Evolutionary conservation across 1,140 invertebrate genomes (phyloP).

Genomic region (Panagrolaimus sp.): DNA sequence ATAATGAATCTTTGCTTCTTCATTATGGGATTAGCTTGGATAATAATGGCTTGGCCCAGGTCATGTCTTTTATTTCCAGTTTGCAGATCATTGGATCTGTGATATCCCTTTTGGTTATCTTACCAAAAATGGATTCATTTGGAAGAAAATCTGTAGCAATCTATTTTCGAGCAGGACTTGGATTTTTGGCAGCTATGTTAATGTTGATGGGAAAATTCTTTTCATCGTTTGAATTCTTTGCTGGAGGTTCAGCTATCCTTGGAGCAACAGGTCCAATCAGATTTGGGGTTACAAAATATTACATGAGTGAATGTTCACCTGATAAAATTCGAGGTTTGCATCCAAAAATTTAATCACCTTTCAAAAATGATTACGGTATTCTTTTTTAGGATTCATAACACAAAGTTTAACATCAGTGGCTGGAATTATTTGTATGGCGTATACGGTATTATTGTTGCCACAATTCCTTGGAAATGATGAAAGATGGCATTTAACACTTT

Average conservation of each 20-base stretch:
- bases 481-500: neutral
- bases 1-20: constrained; percentile 13
- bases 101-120: neutral
- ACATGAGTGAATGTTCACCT: neutral
- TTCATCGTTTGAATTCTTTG: neutral
- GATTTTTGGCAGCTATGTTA: neutral
- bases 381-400: neutral
- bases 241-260: neutral
- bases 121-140: constrained; percentile 9
- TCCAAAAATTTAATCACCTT: too few species aligned
- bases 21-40: neutral
- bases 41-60: neutral
- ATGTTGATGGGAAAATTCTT: neutral
- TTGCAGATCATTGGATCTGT: neutral
- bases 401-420: neutral
- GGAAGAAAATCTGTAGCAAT: neutral
- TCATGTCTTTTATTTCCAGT: too few species aligned
- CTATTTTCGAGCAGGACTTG: neutral
- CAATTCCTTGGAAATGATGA: constrained; percentile 4
- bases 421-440: neutral
- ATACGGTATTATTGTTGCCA: neutral
- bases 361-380: neutral
- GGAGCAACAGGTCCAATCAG: neutral
- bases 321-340: constrained; percentile 8
- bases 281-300: neutral